Evolutionary conservation across 2,888 invertebrate genomes (phyloP).

Genomic region (Ichneumon xanthorius): DNA sequence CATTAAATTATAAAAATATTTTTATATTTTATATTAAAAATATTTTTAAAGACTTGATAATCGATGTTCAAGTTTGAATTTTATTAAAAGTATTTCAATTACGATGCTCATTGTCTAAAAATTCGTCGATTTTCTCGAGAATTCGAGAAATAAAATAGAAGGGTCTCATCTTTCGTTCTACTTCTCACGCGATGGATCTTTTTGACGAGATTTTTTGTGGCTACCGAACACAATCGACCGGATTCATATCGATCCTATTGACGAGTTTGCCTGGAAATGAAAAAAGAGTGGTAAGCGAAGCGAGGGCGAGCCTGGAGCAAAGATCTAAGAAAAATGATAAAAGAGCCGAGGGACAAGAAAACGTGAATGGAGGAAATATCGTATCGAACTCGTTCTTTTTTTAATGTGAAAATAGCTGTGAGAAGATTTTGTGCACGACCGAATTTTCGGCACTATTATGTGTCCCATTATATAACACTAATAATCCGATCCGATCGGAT

Average conservation of each 20-base stretch:
- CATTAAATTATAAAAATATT: no score
- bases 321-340: conserved; percentile 9
- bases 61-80: no score
- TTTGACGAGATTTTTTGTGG: conserved; percentile 36
- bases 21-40: no score
- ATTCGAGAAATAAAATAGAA: conserved; percentile 4
- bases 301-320: not conserved
- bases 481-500: conserved; percentile 14
- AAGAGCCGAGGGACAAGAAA: not conserved
- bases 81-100: not conserved
- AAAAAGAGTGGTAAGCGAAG: conserved; percentile 18
- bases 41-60: no score
- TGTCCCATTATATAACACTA: not conserved
- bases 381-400: not conserved
- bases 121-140: not conserved
- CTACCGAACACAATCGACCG: conserved; percentile 14
- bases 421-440: not conserved
- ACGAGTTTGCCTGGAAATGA: conserved; percentile 16
- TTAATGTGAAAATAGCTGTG: not conserved
- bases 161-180: conserved; percentile 26
- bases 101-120: not conserved
- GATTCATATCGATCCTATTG: conserved; percentile 50
- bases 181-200: conserved; percentile 42
- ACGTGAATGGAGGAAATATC: conserved; percentile 27
- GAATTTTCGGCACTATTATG: not conserved